Conservation (phyloP, 2,797 vertebrate genomes). For the Hydrolagus colliei region DNA sequence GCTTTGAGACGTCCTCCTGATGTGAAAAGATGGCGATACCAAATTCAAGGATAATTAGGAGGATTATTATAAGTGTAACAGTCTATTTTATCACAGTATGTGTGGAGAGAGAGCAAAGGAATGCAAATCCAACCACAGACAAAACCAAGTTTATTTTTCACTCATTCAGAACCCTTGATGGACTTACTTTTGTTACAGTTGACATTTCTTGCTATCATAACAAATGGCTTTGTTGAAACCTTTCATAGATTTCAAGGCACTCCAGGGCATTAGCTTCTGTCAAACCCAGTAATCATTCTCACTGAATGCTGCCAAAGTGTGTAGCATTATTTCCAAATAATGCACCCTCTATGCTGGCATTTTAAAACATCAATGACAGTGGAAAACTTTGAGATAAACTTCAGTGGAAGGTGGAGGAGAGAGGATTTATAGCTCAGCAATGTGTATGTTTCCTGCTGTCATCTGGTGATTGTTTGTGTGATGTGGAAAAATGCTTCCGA, state of each 20-base stretch:
- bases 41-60: too few relatives aligned
- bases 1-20: too few relatives aligned
- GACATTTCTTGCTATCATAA: neutral
- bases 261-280: slow-evolving; percentile 8
- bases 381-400: neutral
- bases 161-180: neutral
- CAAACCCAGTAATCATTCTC: neutral
- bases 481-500: neutral
- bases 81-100: neutral
- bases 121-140: neutral
- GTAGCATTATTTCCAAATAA: neutral
- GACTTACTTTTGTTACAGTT: neutral
- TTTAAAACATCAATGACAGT: too few relatives aligned
- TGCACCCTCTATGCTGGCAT: neutral
- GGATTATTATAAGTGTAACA: neutral
- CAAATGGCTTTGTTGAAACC: neutral
- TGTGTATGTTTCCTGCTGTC: too few relatives aligned
- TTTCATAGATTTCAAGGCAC: neutral
- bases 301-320: neutral
- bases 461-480: neutral
- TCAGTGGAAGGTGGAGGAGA: neutral
- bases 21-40: too few relatives aligned
- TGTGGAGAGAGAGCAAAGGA: neutral
- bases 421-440: neutral
- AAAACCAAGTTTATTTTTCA: neutral